Percentiles rank a stretch among this genome's conserved stretches.
These are phyloP conservation scores for Aphelenchoides avenae DNA, from an alignment of 1,140 invertebrate species.

Conservation along the genomic window DNA sequence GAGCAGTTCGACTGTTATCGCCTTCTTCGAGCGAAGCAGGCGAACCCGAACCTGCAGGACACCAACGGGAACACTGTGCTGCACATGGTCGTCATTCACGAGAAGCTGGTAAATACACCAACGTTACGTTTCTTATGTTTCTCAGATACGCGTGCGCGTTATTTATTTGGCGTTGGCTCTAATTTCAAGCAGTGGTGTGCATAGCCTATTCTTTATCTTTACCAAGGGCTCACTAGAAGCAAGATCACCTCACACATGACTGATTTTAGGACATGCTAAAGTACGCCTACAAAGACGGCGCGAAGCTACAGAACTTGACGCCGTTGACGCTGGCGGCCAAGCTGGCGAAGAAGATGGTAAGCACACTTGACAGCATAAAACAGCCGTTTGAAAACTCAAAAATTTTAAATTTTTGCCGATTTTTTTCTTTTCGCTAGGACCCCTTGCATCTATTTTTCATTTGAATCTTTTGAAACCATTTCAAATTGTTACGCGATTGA, in stretches of 20 bases:
- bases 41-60: constrained; percentile 85
- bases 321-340: constrained; percentile 88
- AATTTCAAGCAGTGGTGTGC: constrained; percentile 5
- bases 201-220: too few species aligned
- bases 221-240: too few species aligned
- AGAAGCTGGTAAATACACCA: constrained; percentile 70
- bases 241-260: not conserved
- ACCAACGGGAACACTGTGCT: constrained; percentile 94
- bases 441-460: not conserved
- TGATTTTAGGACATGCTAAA: constrained; percentile 77
- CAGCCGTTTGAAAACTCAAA: not conserved
- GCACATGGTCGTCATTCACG: constrained; percentile 92
- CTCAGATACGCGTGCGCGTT: not conserved
- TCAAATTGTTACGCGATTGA: constrained; percentile 65
- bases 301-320: constrained; percentile 79
- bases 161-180: not conserved
- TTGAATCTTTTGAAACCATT: constrained; percentile 12
- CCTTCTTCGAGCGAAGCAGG: constrained; percentile 84
- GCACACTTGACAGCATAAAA: constrained; percentile 7
- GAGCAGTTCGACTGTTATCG: constrained; percentile 94
- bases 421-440: not conserved
- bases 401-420: constrained; percentile 20
- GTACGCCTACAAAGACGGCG: constrained; percentile 84
- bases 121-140: not conserved
- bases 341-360: constrained; percentile 70